Base-by-base conservation (phyloP, 92 coral and sea anemone genomes). In the Palythoa grandiflora region DNA sequence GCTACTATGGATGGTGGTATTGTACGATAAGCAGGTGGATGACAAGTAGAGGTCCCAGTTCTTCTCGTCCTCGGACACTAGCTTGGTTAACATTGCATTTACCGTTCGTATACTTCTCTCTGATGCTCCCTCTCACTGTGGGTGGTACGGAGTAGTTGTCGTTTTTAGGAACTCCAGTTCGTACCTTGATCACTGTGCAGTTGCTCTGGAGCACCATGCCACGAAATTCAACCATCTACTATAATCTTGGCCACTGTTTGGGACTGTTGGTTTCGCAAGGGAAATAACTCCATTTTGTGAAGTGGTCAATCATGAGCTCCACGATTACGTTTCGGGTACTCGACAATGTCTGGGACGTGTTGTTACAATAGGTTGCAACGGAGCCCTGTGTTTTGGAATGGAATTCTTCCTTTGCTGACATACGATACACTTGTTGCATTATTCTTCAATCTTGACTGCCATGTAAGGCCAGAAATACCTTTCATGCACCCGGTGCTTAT, bases 371-470 rank as follows among this genome's bases (percentile, higher is more conserved):
- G 28, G 28, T 28, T 28, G 28, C 28, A 28, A 28, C 28, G 28
- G 28, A 28, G 28, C 28, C 28, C 28, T 28, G 28, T 28, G 28
- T 28, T 28, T 28, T 28, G 28, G 86, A 78, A 78, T 55, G 38
- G 90, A 86, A 65, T 87, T 87, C 83, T 86, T 35, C 77, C 90
- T 78, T 20, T 79, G 90, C 75, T 87, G 90, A 75, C 90, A 78
- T 48, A 68, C 86, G 40, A 66, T 12, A 73, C 86, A 78, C 51
- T 87, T 78, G 71, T 70, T 87, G 90, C 90, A 87, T 85, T 78
- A 87, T 59, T 63, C 84, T 38, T 77, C 85, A 38, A 77, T 63
- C 68, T 87, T 74, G 52, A 76, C 39, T 65, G 79, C 44, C 80
- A 87, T 78, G 79, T 78, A 66, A 37, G 84, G 89, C 89, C 84